These are phyloP conservation scores for Dendrolimus punctatus DNA, from an alignment of 1,140 invertebrate species.

Conservation along the genomic window DNA sequence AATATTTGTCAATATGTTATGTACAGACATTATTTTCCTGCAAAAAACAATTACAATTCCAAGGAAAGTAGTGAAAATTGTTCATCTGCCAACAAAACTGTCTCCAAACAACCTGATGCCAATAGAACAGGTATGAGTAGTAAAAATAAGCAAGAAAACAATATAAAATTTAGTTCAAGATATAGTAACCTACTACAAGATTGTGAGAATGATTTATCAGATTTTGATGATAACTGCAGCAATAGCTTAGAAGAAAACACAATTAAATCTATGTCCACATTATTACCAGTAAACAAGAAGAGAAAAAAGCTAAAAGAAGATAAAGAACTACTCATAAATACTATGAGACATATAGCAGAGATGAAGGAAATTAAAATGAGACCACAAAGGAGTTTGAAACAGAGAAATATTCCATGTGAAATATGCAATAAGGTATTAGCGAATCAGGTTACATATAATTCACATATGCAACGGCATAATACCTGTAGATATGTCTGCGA, in stretches of 20 bases:
- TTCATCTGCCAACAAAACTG: not conserved
- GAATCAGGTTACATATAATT: constrained; percentile 38
- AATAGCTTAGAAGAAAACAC: constrained; percentile 14
- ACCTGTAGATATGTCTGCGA: constrained; percentile 49
- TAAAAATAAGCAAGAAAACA: constrained; percentile 4
- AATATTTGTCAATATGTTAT: constrained; percentile 34
- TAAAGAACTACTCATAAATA: constrained; percentile 4
- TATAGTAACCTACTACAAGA: not conserved
- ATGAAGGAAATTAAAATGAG: constrained; percentile 7
- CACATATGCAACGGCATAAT: constrained; percentile 54
- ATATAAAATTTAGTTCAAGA: constrained; percentile 4
- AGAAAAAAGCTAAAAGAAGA: constrained; percentile 13
- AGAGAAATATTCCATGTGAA: constrained; percentile 25
- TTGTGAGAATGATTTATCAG: too few relatives aligned
- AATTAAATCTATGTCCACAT: constrained; percentile 5
- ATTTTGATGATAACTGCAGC: too few relatives aligned
- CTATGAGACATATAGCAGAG: constrained; percentile 8
- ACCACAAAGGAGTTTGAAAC: constrained; percentile 2
- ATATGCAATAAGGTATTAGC: constrained; percentile 42
- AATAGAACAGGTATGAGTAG: not conserved
- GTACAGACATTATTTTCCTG: constrained; percentile 30
- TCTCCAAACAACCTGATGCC: not conserved
- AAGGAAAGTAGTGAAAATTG: not conserved
- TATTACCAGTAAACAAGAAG: constrained; percentile 3
- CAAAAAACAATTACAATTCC: constrained; percentile 1